A percentile compares a stretch with the other conserved stretches of the same genome.
Conservation (phyloP, 2,888 invertebrate species). For the Leptinotarsa rubiginosa region DNA sequence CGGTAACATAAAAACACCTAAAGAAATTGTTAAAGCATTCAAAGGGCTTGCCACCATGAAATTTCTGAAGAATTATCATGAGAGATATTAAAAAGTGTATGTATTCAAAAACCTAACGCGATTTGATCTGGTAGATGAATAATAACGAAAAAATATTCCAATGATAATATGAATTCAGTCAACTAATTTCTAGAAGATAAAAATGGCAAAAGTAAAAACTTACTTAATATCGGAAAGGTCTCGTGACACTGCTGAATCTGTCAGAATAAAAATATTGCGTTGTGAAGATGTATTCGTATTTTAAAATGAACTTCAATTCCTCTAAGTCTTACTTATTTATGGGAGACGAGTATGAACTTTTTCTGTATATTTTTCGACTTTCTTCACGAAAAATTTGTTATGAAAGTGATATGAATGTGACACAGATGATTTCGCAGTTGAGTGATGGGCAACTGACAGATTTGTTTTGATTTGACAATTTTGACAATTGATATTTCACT, state of each 20-base stretch:
- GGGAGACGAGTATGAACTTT: background rate
- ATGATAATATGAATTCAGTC: background rate
- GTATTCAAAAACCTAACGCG: too few relatives aligned
- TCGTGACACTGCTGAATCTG: background rate
- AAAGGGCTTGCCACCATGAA: too few relatives aligned
- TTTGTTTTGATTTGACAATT: background rate
- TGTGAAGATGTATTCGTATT: too few relatives aligned
- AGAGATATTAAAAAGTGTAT: too few relatives aligned
- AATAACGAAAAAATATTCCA: too few relatives aligned
- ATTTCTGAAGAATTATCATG: too few relatives aligned
- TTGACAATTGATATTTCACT: background rate
- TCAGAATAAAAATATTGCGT: background rate
- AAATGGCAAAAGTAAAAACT: background rate
- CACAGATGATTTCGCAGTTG: background rate
- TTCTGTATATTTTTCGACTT: background rate
- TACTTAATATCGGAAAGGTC: background rate
- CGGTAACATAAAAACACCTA: too few relatives aligned
- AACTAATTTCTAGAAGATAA: background rate
- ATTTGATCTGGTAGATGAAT: too few relatives aligned
- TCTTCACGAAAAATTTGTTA: slow-evolving; percentile 2
- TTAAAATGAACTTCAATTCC: background rate
- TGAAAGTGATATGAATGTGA: slow-evolving; percentile 1
- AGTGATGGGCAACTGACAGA: background rate
- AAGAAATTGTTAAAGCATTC: too few relatives aligned
- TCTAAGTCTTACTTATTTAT: background rate